Base-by-base conservation (phyloP, 1,140 invertebrate species). In the Copidosoma floridanum region DNA sequence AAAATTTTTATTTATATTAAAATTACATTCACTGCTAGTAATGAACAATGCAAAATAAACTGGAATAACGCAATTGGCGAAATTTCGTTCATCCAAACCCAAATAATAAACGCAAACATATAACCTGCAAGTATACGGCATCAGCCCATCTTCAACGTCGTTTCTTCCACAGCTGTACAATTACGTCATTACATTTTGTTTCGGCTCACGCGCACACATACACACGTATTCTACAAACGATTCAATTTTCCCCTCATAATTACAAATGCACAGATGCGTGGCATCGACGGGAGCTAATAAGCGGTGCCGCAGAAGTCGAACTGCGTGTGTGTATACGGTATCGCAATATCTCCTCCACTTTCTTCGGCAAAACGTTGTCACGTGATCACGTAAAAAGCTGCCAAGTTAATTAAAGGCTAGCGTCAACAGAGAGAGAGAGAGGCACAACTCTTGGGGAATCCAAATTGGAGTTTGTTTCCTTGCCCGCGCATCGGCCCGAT, bases 381-480 rank as follows among this genome's bases (percentile, higher is more conserved):
- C 51, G 58, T 40, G 58, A 40, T 60, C 50, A n/a, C n/a, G 50
- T 60, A 54, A 60, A 60, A 48, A 54, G 32, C n/a, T n/a, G 26
- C 2, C 7, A 24, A 54, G 51, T 40, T 60, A 60, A 60, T 60
- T 60, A 60, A 47, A 48, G 58, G 24, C 48, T 29, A 38, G 38
- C 38, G 37, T 41, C 23, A 52, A 44, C 29, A 57, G 46, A 57
- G 24, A 26, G 4, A 38, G 35, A 14, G 47, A 26, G 50, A 47
- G 47, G 38, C 38, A 21, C 58, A 32, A 54, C 43, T 38, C 41
- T 4, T 7, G 12, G 32, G n/a, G 29, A 46, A 54, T 54, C 44
- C 24, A 32, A 21, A 53, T 53, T 24, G n/a, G 50, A n/a, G n/a
- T 29, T 65, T 62, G 52, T 69, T 65, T 65, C 61, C 65, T 65